A percentile compares a stretch with the other conserved stretches of the same genome.
Conservation (phyloP, 2,113 vertebrate species). For the Heloderma charlesbogerti region DNA sequence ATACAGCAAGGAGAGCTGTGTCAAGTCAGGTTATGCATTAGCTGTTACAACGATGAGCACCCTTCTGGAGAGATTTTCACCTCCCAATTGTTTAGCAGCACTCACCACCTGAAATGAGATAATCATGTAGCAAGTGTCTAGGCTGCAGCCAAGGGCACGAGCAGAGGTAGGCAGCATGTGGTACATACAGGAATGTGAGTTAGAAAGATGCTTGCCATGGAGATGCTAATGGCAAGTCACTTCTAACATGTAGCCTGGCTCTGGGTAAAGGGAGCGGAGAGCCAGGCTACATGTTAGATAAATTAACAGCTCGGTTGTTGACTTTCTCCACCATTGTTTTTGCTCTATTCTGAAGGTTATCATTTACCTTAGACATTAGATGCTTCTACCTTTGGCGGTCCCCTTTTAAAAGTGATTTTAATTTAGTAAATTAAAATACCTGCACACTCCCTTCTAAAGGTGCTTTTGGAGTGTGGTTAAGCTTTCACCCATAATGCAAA, state of each 20-base stretch:
- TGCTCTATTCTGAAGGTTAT: not conserved
- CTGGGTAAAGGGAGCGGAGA: not conserved
- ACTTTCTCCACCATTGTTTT: not conserved
- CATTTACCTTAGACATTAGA: not conserved
- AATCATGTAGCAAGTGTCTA: not conserved
- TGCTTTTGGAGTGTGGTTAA: slow-evolving; percentile 8
- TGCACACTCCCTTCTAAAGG: not conserved
- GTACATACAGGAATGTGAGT: not conserved
- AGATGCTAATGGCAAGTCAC: not conserved
- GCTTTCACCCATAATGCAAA: slow-evolving; percentile 45
- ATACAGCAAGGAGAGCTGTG: not conserved
- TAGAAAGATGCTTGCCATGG: not conserved
- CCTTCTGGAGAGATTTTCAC: not conserved
- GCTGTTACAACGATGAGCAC: not conserved
- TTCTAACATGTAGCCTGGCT: not conserved
- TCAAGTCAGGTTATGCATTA: not conserved
- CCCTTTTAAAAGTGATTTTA: not conserved
- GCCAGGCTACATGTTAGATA: not conserved
- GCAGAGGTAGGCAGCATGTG: not conserved
- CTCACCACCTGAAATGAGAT: not conserved
- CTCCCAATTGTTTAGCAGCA: not conserved
- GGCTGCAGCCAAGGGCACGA: not conserved
- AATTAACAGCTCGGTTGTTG: not conserved
- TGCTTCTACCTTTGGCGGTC: not conserved
- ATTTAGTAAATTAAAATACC: not conserved